Evolutionary conservation across 1,140 invertebrate genomes (phyloP), one percentile per base, ranked within the genome.

Genomic region (Aricia agestis): DNA sequence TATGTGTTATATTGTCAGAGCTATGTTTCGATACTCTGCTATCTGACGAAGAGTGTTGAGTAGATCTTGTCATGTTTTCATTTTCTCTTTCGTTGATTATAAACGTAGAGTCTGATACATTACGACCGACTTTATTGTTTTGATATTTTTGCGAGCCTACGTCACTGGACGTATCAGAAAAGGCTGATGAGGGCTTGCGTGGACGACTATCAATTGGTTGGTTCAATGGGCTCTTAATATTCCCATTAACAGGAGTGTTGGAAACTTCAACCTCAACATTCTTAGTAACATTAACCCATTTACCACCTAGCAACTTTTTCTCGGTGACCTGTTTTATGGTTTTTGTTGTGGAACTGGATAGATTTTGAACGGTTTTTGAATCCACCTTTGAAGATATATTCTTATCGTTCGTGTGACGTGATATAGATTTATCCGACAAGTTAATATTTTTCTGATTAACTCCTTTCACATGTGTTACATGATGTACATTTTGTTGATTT

Each of bases 321-420:
- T 91, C 89, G 63, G 87, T 82, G 67, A 91, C 77, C 82, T 90
- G 85, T 77, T 90, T 91, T 57, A 85, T 81, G n/a, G 78, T 82
- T 75, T 90, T 91, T 13, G 84, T 86, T 42, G 78, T 82, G 69
- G 86, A 80, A 41, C 80, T 78, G 66, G 82, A 79, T 58, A 83
- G 69, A 45, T 73, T 83, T 76, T 81, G 89, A 5, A 82, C 66
- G 69, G 78, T 83, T 74, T 74, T 85, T 13, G 75, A 75, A 73
- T 88, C 84, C 9, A 66, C 73, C 78, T 81, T 88, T 67, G 81
- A 80, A 45, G 78, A 67, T 18, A 74, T 59, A 72, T 75, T 84
- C 72, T 72, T 83, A 36, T 85, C 81, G n/a, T 74, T 75, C 17
- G 77, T 72, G 69, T 77, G 78, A 70, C 79, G 78, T 7, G 76